A percentile compares a stretch with the other conserved stretches of the same genome.
phyloP scores from a whole-genome alignment of 2,797 vertebrate genomes.

The Sebastes flavidus region DNA sequence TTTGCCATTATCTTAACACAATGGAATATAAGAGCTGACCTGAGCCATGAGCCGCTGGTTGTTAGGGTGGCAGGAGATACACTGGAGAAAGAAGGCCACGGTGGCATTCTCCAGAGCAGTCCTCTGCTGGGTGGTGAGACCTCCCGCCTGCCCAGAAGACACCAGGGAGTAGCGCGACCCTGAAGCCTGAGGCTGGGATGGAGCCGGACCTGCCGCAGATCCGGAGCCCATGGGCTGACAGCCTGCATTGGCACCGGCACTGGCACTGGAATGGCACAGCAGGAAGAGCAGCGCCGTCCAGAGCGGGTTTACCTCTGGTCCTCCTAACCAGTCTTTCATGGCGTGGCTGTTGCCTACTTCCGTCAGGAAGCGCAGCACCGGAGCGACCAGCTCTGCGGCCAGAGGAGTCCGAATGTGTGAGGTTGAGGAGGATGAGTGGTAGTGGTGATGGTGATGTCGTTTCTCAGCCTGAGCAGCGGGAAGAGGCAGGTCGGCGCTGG shows the following conservation, averaged over 20 bases:
- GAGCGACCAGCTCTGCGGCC: constrained; percentile 93
- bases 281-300: constrained; percentile 98
- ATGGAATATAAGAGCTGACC: constrained; percentile 73
- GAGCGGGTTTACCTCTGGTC: constrained; percentile 95
- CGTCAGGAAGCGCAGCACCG: constrained; percentile 94
- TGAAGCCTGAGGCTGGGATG: constrained; percentile 73
- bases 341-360: constrained; percentile 97
- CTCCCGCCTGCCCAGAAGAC: constrained; percentile 81
- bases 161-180: constrained; percentile 86
- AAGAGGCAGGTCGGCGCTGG: constrained; percentile 87
- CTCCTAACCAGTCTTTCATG: constrained; percentile 99
- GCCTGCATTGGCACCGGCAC: constrained; percentile 62
- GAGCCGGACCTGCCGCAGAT: constrained; percentile 7
- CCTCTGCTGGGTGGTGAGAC: constrained; percentile 95
- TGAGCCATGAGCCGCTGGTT: constrained; percentile 99
- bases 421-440: constrained; percentile 65
- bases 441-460: constrained; percentile 86
- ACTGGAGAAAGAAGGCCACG: constrained; percentile 97
- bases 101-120: constrained; percentile 97
- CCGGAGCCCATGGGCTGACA: constrained; percentile 44
- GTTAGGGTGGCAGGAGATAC: constrained; percentile 98
- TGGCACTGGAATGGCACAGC: constrained; percentile 94
- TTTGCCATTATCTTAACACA: background rate
- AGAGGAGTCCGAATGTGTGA: constrained; percentile 84
- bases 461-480: constrained; percentile 87